Evolutionary conservation across 2,888 invertebrate species (phyloP).

Genomic region (Gastrophysa polygoni): DNA sequence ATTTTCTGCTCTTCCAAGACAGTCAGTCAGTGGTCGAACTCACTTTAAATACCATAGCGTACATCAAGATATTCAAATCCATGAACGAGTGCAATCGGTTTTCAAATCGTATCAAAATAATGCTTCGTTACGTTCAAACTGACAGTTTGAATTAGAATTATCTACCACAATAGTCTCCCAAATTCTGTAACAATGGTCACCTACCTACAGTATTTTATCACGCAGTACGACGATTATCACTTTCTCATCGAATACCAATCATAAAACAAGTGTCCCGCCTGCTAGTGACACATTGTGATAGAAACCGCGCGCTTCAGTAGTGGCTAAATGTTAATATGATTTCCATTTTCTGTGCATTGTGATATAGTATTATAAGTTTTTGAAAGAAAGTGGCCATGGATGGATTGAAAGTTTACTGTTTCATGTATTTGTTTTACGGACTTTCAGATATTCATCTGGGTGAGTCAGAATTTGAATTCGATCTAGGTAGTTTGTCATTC

Average conservation of each 20-base stretch:
- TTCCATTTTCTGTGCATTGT: not conserved
- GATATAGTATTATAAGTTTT: not conserved
- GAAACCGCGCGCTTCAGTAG: not conserved
- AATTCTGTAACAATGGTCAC: not conserved
- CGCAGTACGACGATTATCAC: not conserved
- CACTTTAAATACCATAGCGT: too few species aligned
- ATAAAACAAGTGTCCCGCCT: not conserved
- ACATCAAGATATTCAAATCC: too few species aligned
- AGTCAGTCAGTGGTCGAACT: too few species aligned
- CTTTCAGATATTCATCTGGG: not conserved
- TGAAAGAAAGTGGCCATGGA: not conserved
- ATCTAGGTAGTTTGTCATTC: not conserved
- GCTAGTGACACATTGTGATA: not conserved
- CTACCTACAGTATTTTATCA: not conserved
- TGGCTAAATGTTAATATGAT: not conserved
- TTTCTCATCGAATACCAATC: not conserved
- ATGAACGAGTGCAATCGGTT: too few species aligned
- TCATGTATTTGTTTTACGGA: not conserved
- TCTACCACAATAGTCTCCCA: too few species aligned
- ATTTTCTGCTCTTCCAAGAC: too few species aligned
- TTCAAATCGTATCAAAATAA: too few species aligned
- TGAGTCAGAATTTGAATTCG: not conserved
- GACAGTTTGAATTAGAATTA: too few species aligned
- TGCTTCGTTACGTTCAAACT: too few species aligned
- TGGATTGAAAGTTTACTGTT: not conserved